Evolutionary conservation across 2,797 vertebrate species (phyloP).

Genomic region (Crax fasciolata): DNA sequence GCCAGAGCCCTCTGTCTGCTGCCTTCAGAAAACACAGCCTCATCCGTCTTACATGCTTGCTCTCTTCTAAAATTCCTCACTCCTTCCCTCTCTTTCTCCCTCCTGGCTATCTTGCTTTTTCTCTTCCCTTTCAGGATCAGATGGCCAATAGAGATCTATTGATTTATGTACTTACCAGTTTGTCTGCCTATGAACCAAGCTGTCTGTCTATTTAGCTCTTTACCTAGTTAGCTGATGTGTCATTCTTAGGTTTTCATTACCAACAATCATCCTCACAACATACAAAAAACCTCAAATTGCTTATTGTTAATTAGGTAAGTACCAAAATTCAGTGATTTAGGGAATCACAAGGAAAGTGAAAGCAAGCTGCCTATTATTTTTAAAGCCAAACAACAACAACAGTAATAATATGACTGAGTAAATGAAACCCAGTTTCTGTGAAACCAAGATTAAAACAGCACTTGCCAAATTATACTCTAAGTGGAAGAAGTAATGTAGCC

Average conservation of each 20-base stretch:
- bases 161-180: conserved; percentile 16
- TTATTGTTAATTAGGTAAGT: conserved; percentile 63
- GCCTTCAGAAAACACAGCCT: not conserved
- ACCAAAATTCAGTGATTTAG: conserved; percentile 56
- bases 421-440: conserved; percentile 60
- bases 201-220: conserved; percentile 34
- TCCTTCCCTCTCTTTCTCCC: not conserved
- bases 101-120: not conserved
- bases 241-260: conserved; percentile 16
- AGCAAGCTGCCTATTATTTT: conserved; percentile 71
- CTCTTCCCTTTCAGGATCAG: not conserved
- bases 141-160: not conserved
- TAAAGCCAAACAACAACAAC: conserved; percentile 68
- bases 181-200: not conserved
- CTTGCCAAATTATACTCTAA: conserved; percentile 78
- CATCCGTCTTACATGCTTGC: not conserved
- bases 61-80: not conserved
- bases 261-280: not conserved
- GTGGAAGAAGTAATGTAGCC: conserved; percentile 71
- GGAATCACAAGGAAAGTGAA: conserved; percentile 26
- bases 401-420: conserved; percentile 63
- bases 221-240: not conserved
- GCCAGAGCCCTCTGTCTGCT: not conserved
- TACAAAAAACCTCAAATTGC: conserved; percentile 25
- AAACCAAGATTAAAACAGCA: conserved; percentile 72